Evolutionary conservation across 2,888 invertebrate species (phyloP).

Genomic region (Clunio marinus): DNA sequence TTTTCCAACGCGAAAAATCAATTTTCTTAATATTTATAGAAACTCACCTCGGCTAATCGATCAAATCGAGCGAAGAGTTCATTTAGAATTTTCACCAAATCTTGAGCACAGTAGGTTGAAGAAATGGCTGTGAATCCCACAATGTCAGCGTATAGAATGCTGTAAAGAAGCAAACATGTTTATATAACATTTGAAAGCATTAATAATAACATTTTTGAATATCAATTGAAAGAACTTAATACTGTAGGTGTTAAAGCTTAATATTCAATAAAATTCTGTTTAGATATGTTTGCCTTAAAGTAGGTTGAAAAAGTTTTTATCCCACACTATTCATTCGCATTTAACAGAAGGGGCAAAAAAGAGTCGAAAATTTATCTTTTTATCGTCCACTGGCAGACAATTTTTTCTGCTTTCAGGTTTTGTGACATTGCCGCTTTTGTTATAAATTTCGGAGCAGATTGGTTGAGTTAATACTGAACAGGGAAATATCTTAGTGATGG

Average conservation of each 20-base stretch:
- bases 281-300: too few relatives aligned
- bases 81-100: slow-evolving; percentile 91
- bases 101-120: slow-evolving; percentile 91
- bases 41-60: slow-evolving; percentile 71
- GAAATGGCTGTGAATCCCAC: slow-evolving; percentile 97
- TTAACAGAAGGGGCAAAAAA: too few relatives aligned
- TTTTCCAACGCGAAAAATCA: slow-evolving; percentile 10
- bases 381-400: slow-evolving; percentile 5
- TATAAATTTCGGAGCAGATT: not conserved
- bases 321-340: too few relatives aligned
- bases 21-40: too few relatives aligned
- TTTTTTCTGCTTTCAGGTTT: not conserved
- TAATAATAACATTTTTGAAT: too few relatives aligned
- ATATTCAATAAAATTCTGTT: too few relatives aligned
- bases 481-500: too few relatives aligned
- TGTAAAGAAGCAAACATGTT: slow-evolving; percentile 49
- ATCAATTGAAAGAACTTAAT: too few relatives aligned
- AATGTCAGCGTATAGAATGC: slow-evolving; percentile 96
- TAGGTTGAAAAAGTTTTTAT: too few relatives aligned
- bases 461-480: too few relatives aligned
- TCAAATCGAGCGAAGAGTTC: slow-evolving; percentile 95
- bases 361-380: not conserved
- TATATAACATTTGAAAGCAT: slow-evolving; percentile 4
- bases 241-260: too few relatives aligned
- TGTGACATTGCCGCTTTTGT: not conserved